These are phyloP conservation scores for Hippocampus guttulatus DNA, from an alignment of 2,113 vertebrate genomes.

Conservation along the genomic window DNA sequence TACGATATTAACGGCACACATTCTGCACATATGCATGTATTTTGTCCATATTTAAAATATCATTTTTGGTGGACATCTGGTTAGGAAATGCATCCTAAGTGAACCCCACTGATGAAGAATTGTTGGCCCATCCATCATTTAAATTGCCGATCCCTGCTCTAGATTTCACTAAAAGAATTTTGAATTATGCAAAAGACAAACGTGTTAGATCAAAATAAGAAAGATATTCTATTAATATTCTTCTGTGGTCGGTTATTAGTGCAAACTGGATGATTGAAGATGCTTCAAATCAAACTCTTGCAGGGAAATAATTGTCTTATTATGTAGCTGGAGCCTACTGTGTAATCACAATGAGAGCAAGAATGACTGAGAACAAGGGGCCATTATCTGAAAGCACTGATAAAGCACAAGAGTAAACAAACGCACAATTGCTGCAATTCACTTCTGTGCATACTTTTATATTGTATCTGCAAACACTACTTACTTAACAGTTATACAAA, in stretches of 20 bases:
- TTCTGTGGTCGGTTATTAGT: neutral
- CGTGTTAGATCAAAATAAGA: neutral
- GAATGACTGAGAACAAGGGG: neutral
- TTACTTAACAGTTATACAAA: conserved; percentile 1
- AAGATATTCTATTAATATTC: neutral
- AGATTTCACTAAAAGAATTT: neutral
- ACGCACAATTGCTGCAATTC: neutral
- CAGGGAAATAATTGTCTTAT: conserved; percentile 20
- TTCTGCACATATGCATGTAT: too few species aligned
- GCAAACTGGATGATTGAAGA: neutral
- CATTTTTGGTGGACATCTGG: too few species aligned
- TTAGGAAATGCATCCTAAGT: too few species aligned
- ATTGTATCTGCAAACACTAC: neutral
- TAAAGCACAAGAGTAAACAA: conserved; percentile 9
- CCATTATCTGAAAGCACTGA: conserved; percentile 3
- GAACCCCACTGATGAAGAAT: too few species aligned
- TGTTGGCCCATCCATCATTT: too few species aligned
- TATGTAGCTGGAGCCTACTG: neutral
- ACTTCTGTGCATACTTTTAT: conserved; percentile 3
- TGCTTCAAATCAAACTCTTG: neutral
- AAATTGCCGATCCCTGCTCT: too few species aligned
- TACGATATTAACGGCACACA: too few species aligned
- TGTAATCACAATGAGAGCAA: conserved; percentile 5
- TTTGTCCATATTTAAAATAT: too few species aligned
- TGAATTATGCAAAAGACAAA: neutral